Percentiles rank a stretch among this genome's conserved stretches.
These are phyloP conservation scores for Homarus americanus DNA, from an alignment of 1,140 invertebrate genomes.

Conservation along the genomic window DNA sequence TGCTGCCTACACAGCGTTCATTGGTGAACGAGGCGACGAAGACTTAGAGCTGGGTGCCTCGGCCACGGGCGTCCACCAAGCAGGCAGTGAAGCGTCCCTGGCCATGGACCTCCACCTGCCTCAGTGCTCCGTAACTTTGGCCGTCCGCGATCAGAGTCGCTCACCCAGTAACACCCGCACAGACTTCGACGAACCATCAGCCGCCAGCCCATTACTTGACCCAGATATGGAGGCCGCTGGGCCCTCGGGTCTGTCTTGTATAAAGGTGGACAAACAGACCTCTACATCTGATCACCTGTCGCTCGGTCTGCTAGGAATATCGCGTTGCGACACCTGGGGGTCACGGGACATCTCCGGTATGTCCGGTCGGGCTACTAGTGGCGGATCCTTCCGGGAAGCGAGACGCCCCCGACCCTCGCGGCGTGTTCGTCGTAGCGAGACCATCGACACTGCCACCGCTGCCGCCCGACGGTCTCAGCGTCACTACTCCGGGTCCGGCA, in stretches of 20 bases:
- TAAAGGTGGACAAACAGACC: conserved; percentile 75
- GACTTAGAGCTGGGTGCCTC: conserved; percentile 71
- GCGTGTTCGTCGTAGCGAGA: conserved; percentile 73
- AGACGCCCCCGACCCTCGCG: conserved; percentile 58
- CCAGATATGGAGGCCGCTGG: conserved; percentile 17
- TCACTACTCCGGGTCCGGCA: conserved; percentile 18
- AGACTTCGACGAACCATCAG: conserved; percentile 42
- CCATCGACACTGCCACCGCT: conserved; percentile 80
- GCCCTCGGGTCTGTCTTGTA: conserved; percentile 30
- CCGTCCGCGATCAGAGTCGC: conserved; percentile 74
- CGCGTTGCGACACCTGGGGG: conserved; percentile 65
- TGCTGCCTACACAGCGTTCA: conserved; percentile 75
- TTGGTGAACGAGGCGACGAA: conserved; percentile 69
- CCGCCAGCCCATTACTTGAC: conserved; percentile 47
- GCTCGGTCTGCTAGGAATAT: conserved; percentile 53
- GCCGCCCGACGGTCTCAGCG: conserved; percentile 25
- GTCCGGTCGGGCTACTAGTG: conserved; percentile 31
- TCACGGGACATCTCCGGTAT: conserved; percentile 47
- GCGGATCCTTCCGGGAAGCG: conserved; percentile 72
- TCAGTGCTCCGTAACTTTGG: conserved; percentile 64
- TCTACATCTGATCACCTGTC: conserved; percentile 69
- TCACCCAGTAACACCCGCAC: conserved; percentile 74
- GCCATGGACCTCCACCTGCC: conserved; percentile 71
- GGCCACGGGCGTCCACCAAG: conserved; percentile 72
- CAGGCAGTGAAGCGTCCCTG: conserved; percentile 64